A percentile compares a stretch with the other conserved stretches of the same genome.
Evolutionary conservation across 2,888 invertebrate species (phyloP).

Genomic region (Eristalis pertinax): DNA sequence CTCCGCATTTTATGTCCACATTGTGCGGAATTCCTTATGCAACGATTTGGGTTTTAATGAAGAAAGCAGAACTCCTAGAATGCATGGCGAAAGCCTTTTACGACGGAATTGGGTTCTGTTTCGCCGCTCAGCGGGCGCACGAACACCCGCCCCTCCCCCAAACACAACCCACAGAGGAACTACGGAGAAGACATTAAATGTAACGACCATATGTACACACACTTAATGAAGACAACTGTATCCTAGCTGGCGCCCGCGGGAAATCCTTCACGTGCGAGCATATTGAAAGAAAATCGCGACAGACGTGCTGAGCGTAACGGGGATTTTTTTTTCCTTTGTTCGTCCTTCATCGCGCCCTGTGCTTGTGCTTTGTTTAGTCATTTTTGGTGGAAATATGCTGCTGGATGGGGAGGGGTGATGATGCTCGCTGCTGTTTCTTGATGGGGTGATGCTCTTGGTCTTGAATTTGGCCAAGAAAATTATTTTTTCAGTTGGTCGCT

Average conservation of each 20-base stretch:
- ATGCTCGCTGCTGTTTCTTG: not conserved
- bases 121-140: not conserved
- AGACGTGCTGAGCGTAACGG: slow-evolving; percentile 45
- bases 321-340: slow-evolving; percentile 14
- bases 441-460: not conserved
- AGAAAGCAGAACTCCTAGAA: slow-evolving; percentile 17
- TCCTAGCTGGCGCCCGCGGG: slow-evolving; percentile 44
- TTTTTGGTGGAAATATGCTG: slow-evolving; percentile 40
- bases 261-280: slow-evolving; percentile 63
- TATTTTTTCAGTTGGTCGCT: slow-evolving; percentile 63
- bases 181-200: slow-evolving; percentile 27
- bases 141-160: not conserved
- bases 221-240: slow-evolving; percentile 66
- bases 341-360: slow-evolving; percentile 5
- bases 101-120: slow-evolving; percentile 19
- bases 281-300: slow-evolving; percentile 71
- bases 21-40: slow-evolving; percentile 32
- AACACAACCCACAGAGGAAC: not conserved
- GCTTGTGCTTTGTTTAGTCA: slow-evolving; percentile 32
- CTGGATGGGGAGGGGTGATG: not conserved
- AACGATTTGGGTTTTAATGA: slow-evolving; percentile 38
- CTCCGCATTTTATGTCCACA: slow-evolving; percentile 29
- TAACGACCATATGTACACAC: slow-evolving; percentile 47
- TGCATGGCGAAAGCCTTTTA: slow-evolving; percentile 21
- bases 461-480: slow-evolving; percentile 45